A percentile compares a stretch with the other conserved stretches of the same genome.
Evolutionary conservation across 37 sponge, comb jelly and placozoan genomes (phyloP).

Genomic region (Chondrosia reniformis): DNA sequence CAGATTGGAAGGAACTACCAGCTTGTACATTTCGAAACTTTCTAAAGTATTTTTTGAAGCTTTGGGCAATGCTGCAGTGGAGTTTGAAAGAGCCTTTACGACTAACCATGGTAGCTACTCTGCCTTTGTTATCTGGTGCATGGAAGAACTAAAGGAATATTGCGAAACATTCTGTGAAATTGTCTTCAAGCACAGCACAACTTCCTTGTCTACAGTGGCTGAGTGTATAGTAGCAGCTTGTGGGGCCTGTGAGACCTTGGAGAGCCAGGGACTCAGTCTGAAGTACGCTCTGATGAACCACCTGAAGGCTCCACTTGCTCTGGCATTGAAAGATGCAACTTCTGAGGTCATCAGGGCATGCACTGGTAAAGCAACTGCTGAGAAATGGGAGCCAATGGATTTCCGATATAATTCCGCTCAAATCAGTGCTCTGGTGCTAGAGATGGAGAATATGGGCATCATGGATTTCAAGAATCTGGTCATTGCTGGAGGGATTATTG

Average conservation of each 20-base stretch:
- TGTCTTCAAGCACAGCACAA: conserved; percentile 42
- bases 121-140: conserved; percentile 90
- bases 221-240: conserved; percentile 61
- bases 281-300: conserved; percentile 33
- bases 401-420: conserved; percentile 45
- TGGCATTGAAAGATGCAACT: conserved; percentile 42
- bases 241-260: conserved; percentile 46
- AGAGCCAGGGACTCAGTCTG: conserved; percentile 48
- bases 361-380: conserved; percentile 34
- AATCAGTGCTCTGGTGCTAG: conserved; percentile 42
- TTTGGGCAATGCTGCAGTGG: conserved; percentile 60
- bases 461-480: conserved; percentile 57
- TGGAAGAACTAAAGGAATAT: conserved; percentile 59
- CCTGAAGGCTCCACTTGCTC: conserved; percentile 35
- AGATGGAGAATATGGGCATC: conserved; percentile 70
- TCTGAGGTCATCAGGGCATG: conserved; percentile 37
- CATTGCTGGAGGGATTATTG: conserved; percentile 38
- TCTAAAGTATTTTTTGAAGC: conserved; percentile 74
- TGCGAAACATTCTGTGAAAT: conserved; percentile 38
- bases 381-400: conserved; percentile 71
- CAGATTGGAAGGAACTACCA: conserved; percentile 83
- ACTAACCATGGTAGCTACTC: conserved; percentile 68
- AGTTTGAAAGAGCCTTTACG: conserved; percentile 78
- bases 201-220: conserved; percentile 41
- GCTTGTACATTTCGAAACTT: conserved; percentile 76